A percentile compares a stretch with the other conserved stretches of the same genome.
Conservation (phyloP, 23 tunicate genomes). For the Halocynthia aurantium region DNA sequence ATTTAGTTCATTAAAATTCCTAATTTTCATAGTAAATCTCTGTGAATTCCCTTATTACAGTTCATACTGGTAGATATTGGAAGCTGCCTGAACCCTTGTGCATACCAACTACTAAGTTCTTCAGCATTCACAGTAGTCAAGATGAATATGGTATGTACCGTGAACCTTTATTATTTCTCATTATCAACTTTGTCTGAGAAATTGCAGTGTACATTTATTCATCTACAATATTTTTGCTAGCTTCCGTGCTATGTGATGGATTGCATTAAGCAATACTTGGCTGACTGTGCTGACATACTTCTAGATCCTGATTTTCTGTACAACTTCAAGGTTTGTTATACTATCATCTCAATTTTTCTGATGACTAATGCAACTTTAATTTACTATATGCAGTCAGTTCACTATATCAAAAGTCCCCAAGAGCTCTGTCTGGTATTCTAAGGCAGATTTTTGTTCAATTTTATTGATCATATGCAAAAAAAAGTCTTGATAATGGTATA, state of each 20-base stretch:
- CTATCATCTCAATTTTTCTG: too few relatives aligned
- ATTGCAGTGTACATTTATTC: too few relatives aligned
- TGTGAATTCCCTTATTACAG: not conserved
- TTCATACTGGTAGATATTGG: conserved; percentile 17
- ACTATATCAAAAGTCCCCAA: too few relatives aligned
- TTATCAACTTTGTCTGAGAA: too few relatives aligned
- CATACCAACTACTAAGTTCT: not conserved
- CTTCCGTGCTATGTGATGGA: conserved; percentile 52
- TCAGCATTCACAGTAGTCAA: not conserved
- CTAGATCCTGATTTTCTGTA: conserved; percentile 30
- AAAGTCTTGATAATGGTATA: too few relatives aligned
- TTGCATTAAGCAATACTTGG: conserved; percentile 39
- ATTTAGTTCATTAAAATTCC: not conserved
- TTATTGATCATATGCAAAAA: too few relatives aligned
- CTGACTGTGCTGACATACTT: conserved; percentile 59
- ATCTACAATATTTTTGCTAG: conserved; percentile 8
- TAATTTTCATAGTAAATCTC: not conserved
- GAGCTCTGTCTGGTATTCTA: too few relatives aligned
- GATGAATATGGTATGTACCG: conserved; percentile 35
- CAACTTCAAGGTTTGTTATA: conserved; percentile 24
- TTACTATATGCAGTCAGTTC: too few relatives aligned
- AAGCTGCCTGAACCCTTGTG: conserved; percentile 9
- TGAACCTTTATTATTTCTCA: not conserved
- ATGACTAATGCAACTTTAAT: too few relatives aligned
- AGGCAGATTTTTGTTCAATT: too few relatives aligned